A percentile compares a stretch with the other conserved stretches of the same genome.
Conservation (phyloP, 1,140 invertebrate genomes). For the Drosophila yakuba region DNA sequence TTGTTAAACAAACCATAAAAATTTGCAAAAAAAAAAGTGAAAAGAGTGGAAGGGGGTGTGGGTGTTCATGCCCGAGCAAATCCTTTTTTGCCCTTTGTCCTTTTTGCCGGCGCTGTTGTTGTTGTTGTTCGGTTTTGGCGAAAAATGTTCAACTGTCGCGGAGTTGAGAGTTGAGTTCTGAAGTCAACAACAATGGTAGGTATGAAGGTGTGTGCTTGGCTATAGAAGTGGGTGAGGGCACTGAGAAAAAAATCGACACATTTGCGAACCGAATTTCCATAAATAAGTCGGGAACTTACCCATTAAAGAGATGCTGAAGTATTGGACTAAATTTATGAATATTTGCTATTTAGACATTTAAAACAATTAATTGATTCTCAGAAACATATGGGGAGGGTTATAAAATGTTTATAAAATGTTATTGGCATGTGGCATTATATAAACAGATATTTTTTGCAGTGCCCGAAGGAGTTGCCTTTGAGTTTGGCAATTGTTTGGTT, state of each 20-base stretch:
- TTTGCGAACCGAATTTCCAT: too few relatives aligned
- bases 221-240: constrained; percentile 3
- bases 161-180: constrained; percentile 44
- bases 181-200: constrained; percentile 54
- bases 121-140: constrained; percentile 17
- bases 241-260: neutral
- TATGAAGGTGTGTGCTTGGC: constrained; percentile 32
- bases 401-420: too few relatives aligned
- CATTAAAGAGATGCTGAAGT: neutral
- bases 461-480: constrained; percentile 61
- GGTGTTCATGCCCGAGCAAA: constrained; percentile 70
- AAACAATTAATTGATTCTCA: too few relatives aligned
- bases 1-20: constrained; percentile 82
- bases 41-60: constrained; percentile 30
- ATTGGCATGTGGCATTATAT: too few relatives aligned
- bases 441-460: constrained; percentile 16
- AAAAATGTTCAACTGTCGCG: constrained; percentile 46
- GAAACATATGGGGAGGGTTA: too few relatives aligned
- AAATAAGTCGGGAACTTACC: too few relatives aligned
- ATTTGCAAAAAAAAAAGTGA: constrained; percentile 62
- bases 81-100: constrained; percentile 54
- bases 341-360: too few relatives aligned
- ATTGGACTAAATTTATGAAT: too few relatives aligned
- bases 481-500: constrained; percentile 66
- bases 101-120: constrained; percentile 9